These are phyloP conservation scores for Psilanteris sp. DNA, from an alignment of 1,140 invertebrate genomes.

Conservation along the genomic window DNA sequence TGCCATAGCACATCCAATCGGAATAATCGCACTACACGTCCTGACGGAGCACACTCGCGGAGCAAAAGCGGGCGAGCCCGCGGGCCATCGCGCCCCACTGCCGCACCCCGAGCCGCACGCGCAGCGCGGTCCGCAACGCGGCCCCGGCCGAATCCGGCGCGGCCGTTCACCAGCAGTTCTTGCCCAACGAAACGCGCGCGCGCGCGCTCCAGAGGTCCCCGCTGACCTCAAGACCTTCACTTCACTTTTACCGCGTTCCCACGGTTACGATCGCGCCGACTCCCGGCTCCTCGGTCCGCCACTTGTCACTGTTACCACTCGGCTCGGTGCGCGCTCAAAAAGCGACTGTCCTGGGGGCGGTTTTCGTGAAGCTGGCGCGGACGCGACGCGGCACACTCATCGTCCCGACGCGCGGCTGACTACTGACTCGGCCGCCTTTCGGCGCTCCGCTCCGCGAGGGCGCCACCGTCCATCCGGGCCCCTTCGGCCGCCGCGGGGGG, in stretches of 20 bases:
- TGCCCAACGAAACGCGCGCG: conserved; percentile 5
- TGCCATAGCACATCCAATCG: conserved; percentile 58
- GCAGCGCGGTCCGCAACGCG: too few species aligned
- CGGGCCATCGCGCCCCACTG: too few species aligned
- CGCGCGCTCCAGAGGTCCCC: conserved; percentile 1
- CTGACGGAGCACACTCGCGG: not conserved
- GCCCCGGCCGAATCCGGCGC: too few species aligned
- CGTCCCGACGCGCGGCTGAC: conserved; percentile 69
- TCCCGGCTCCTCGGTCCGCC: not conserved
- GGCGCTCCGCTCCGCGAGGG: conserved; percentile 68
- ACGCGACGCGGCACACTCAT: conserved; percentile 48
- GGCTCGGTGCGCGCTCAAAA: not conserved
- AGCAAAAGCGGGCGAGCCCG: too few species aligned
- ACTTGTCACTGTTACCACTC: not conserved
- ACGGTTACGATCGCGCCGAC: not conserved
- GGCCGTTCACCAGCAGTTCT: conserved; percentile 22
- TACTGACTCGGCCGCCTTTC: conserved; percentile 73
- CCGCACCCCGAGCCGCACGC: too few species aligned
- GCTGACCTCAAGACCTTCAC: conserved; percentile 9
- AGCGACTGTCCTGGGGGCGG: not conserved
- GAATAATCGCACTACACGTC: conserved; percentile 28
- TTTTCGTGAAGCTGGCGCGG: conserved; percentile 19
- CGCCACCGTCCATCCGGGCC: conserved; percentile 61
- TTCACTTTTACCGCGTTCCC: conserved; percentile 1
- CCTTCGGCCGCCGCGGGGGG: conserved; percentile 34